Conservation (phyloP, 2,888 invertebrate genomes). For the Standfussiana lucernea region DNA sequence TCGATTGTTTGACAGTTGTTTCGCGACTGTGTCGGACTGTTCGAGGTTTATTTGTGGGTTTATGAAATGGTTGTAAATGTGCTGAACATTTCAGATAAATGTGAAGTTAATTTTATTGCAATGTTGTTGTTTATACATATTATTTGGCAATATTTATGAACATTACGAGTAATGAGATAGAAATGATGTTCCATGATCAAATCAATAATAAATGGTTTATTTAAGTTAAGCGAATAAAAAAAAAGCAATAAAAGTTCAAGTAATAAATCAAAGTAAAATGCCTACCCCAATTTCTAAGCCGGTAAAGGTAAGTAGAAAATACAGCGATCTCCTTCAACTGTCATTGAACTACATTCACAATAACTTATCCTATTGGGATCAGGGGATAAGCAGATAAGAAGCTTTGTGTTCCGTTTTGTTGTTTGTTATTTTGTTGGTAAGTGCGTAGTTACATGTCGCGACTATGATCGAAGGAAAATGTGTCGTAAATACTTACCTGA, state of each 20-base stretch:
- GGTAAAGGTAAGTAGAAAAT: slow-evolving; percentile 48
- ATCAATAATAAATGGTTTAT: background rate
- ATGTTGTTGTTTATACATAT: background rate
- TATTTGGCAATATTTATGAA: background rate
- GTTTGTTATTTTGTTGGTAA: slow-evolving; percentile 37
- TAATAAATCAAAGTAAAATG: slow-evolving; percentile 19
- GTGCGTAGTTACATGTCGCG: background rate
- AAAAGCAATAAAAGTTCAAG: too few species aligned
- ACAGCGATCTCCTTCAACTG: slow-evolving; percentile 41
- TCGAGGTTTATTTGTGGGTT: slow-evolving; percentile 32
- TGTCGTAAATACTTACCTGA: background rate
- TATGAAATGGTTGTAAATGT: slow-evolving; percentile 19
- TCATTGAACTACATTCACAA: slow-evolving; percentile 54
- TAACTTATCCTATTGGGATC: slow-evolving; percentile 52
- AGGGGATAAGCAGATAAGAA: slow-evolving; percentile 56
- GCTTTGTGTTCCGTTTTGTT: slow-evolving; percentile 49
- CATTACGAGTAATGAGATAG: background rate
- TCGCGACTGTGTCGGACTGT: slow-evolving; percentile 13
- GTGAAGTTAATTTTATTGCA: slow-evolving; percentile 37
- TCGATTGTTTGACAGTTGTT: slow-evolving; percentile 69
- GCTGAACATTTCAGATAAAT: slow-evolving; percentile 3
- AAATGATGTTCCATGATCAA: background rate
- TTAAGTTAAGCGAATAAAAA: too few species aligned
- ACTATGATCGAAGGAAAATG: slow-evolving; percentile 10
- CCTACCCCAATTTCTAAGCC: slow-evolving; percentile 10